Evolutionary conservation across 2,113 vertebrate genomes (phyloP), one percentile per base, ranked within the genome.

Genomic region (Corythornis madagascariensis): DNA sequence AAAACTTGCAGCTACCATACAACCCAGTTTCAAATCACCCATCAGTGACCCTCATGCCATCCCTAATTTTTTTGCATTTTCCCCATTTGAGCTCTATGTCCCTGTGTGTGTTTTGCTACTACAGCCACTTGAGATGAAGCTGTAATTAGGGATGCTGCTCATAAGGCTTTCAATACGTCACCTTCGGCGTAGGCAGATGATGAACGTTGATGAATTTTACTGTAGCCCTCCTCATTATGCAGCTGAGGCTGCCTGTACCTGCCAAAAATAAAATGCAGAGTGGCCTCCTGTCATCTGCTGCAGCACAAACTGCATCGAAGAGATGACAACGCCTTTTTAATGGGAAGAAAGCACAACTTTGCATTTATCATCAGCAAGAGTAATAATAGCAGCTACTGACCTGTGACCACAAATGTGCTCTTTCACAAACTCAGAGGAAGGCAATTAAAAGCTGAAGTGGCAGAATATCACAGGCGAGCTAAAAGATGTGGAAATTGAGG

Each of bases 341-440:
- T 25, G 31, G 66, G 50, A 83, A 75, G 19, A 70, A 86, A 88
- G 31, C 1, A 2, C 59, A 94, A 69, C 16, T 89, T 80, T 67
- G 48, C 63, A 76, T 81, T 89, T 63, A 57, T 85, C 11, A 9
- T 47, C 77, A 75, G 24, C 17, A 89, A 77, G 31, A 20, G 6
- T 59, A 89, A 74, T 63, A 74, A 45, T 31, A 91, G 59, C 42
- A 88, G 13, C 45, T 70, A 55, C 72, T 59, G 48, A 71, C 57
- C 65, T 89, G 10, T 74, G 66, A 82, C 60, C 16, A 31, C 24
- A 89, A 87, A 40, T 0, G 2, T 3, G 0, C 7, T 2, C 0
- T 69, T 93, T 89, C 72, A 88, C n/a, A 50, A n/a, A 25, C 65
- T 50, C 42, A 31, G 47, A 74, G 60, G 71, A 75, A 80, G 31